Percentiles rank a stretch among this genome's conserved stretches.
Evolutionary conservation across 2,797 vertebrate species (phyloP).

Genomic region (Ibycter americanus): DNA sequence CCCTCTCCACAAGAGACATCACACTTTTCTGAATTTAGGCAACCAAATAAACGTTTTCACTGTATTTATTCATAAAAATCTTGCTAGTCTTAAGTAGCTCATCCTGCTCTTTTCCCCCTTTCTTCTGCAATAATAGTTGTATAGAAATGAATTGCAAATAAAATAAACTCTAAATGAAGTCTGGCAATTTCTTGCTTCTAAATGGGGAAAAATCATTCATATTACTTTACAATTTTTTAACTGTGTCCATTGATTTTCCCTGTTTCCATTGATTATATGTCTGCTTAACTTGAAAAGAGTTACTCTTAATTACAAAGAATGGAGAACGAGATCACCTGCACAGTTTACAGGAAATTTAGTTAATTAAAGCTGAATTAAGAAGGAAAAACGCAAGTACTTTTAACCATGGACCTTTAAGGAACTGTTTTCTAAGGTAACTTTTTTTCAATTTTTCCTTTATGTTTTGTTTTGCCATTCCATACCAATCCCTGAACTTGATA

Average conservation of each 20-base stretch:
- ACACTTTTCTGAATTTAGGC: not conserved
- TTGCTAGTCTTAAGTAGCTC: not conserved
- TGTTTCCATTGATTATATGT: not conserved
- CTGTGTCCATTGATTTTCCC: not conserved
- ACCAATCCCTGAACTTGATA: not conserved
- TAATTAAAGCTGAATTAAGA: not conserved
- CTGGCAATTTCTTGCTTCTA: not conserved
- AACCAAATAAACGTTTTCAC: not conserved
- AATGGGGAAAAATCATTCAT: not conserved
- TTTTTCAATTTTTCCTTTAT: not conserved
- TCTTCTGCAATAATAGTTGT: not conserved
- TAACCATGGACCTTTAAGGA: not conserved
- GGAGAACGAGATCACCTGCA: not conserved
- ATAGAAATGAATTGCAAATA: not conserved
- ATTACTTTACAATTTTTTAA: not conserved
- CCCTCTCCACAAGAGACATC: not conserved
- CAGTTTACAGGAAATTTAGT: not conserved
- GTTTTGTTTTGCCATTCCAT: not conserved
- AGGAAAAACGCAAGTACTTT: not conserved
- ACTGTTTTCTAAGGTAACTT: not conserved
- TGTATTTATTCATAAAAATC: not conserved
- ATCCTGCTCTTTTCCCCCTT: not conserved
- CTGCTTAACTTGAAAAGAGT: not conserved
- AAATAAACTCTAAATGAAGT: not conserved
- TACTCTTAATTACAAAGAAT: not conserved